Evolutionary conservation across 2,888 invertebrate species (phyloP).

Genomic region (Drosophila borealis): DNA sequence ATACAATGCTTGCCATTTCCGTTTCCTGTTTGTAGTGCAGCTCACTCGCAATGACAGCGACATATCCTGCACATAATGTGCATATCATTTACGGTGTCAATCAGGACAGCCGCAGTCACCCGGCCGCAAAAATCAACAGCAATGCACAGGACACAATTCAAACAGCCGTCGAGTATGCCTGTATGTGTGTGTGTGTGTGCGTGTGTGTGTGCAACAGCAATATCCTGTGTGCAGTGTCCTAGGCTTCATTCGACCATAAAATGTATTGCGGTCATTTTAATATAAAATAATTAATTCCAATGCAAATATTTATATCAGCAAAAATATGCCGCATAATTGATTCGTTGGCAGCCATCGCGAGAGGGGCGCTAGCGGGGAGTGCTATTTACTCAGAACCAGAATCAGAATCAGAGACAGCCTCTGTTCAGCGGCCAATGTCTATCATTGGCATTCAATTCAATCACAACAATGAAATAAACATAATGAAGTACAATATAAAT

Average conservation of each 20-base stretch:
- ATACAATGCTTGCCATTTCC: constrained; percentile 76
- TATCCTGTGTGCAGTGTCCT: constrained; percentile 52
- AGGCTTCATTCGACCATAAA: constrained; percentile 64
- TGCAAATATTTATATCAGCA: constrained; percentile 79
- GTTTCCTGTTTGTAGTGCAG: constrained; percentile 67
- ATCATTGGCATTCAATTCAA: constrained; percentile 70
- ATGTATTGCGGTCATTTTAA: constrained; percentile 80
- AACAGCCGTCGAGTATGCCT: constrained; percentile 8
- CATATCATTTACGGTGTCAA: constrained; percentile 78
- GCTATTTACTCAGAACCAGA: constrained; percentile 8
- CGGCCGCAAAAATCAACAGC: constrained; percentile 66
- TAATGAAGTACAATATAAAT: constrained; percentile 75
- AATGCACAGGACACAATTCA: constrained; percentile 35
- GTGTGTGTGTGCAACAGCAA: constrained; percentile 16
- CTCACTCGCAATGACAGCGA: constrained; percentile 44
- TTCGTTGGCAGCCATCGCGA: constrained; percentile 48
- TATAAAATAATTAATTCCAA: constrained; percentile 81
- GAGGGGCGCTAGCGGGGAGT: neutral
- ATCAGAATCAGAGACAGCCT: constrained; percentile 1
- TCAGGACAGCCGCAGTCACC: constrained; percentile 59
- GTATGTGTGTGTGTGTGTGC: constrained; percentile 4
- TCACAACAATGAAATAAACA: constrained; percentile 73
- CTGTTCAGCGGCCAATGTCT: constrained; percentile 18
- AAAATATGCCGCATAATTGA: constrained; percentile 79
- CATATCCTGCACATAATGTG: constrained; percentile 76